A percentile compares a stretch with the other conserved stretches of the same genome.
Evolutionary conservation across 2,888 invertebrate species (phyloP).

Genomic region (Norana najaformis): DNA sequence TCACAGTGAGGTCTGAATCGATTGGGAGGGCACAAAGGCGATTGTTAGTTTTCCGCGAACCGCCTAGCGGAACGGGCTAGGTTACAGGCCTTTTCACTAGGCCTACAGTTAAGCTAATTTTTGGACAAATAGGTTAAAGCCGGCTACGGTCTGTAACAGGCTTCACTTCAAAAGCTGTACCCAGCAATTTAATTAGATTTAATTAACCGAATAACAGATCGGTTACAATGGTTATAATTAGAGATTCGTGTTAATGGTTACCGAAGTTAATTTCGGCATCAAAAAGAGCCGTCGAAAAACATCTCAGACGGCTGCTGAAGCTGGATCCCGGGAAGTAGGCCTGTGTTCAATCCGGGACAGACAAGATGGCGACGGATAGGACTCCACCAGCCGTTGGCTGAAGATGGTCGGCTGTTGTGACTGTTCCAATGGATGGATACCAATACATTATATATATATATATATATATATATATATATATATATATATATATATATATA

Average conservation of each 20-base stretch:
- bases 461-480: too few relatives aligned
- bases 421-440: too few relatives aligned
- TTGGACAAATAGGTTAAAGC: background rate
- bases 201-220: background rate
- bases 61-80: too few relatives aligned
- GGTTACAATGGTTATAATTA: background rate
- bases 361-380: background rate
- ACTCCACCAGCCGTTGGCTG: background rate
- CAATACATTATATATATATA: too few relatives aligned
- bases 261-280: background rate
- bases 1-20: background rate
- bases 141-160: background rate
- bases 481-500: too few relatives aligned
- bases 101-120: background rate
- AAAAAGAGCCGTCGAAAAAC: background rate
- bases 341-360: background rate
- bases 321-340: background rate
- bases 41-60: slow-evolving; percentile 5
- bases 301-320: background rate
- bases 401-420: too few relatives aligned
- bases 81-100: background rate
- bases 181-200: background rate
- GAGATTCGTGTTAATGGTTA: background rate
- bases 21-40: background rate
- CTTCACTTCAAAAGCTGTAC: too few relatives aligned